Conservation (phyloP, 2,888 invertebrate species). For the Eilema griseolum region DNA sequence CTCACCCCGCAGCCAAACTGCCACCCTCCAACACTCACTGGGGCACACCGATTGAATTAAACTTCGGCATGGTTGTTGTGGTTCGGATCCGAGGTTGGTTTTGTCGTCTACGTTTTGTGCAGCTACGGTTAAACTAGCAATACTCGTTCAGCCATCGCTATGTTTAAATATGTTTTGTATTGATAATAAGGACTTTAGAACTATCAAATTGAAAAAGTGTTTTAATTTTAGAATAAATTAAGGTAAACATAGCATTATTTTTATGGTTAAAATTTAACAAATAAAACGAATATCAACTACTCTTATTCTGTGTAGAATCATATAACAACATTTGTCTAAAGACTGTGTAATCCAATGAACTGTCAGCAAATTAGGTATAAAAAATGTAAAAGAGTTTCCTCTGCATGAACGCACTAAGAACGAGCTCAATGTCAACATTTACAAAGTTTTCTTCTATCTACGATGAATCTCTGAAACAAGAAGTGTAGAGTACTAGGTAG, state of each 20-base stretch:
- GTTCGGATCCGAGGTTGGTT: conserved; percentile 81
- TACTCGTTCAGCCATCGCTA: conserved; percentile 81
- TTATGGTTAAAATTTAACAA: not conserved
- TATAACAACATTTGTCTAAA: not conserved
- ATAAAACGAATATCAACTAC: no score
- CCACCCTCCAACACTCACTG: conserved; percentile 64
- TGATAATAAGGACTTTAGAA: conserved; percentile 31
- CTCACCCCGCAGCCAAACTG: conserved; percentile 22
- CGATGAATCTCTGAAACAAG: conserved; percentile 75
- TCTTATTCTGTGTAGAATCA: no score
- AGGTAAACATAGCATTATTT: not conserved
- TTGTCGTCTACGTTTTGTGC: conserved; percentile 81
- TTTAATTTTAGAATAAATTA: not conserved
- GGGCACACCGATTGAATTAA: conserved; percentile 85
- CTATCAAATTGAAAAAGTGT: not conserved
- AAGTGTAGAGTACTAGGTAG: conserved; percentile 73
- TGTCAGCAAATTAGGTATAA: conserved; percentile 26
- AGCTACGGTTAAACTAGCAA: conserved; percentile 83
- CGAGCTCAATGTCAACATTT: conserved; percentile 81
- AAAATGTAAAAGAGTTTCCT: conserved; percentile 36
- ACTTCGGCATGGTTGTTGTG: conserved; percentile 84
- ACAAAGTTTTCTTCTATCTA: conserved; percentile 71
- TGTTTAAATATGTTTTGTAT: conserved; percentile 64
- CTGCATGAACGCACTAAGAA: conserved; percentile 35
- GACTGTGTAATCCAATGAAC: conserved; percentile 27